Evolutionary conservation across 2,113 vertebrate genomes (phyloP), one percentile per base, ranked within the genome.

Genomic region (Ammodramus savannarum): DNA sequence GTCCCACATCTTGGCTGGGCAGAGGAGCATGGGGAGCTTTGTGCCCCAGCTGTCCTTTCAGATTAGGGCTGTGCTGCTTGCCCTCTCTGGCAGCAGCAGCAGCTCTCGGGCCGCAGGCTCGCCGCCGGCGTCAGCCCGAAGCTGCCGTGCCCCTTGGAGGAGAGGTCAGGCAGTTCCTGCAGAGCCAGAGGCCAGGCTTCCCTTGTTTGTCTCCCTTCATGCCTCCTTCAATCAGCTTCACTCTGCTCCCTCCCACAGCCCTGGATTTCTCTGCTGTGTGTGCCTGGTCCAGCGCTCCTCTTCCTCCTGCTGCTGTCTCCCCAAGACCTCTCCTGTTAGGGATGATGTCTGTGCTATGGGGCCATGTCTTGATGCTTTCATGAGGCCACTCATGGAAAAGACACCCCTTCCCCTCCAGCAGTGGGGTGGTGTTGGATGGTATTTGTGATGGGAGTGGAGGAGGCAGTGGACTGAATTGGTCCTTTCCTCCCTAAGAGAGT

Each of bases 141-240:
- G 76, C 61, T 61, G 76, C 44, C 0, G 11, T 92, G 93, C 22
- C 87, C 86, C 49, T 22, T 16, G 66, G 11, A 73, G 57, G 34
- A 85, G 93, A 85, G 93, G 89, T 93, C 96, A 91, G 86, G 84
- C 43, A 34, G 90, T 74, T 57, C 93, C 90, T 86, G 61, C 83
- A 2, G 81, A 95, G 94, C 48, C 57, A 48, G 51, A 65, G 71
- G 90, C 83, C 44, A 1, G 0, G 5, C 59, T 89, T 34, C 36
- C 72, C 62, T 87, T 79, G 63, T 89, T 78, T 63, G 43, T 87
- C 85, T 91, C 55, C 39, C 39, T 88, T 71, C n/a, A 7, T 67
- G 82, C 63, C 89, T 91, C 72, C 89, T 95, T 95, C 74, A 87
- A 74, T 95, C 95, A 96, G 34, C 71, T 20, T 95, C 87, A 93